Conservation (phyloP, 1,140 invertebrate species). For the Galleria mellonella region DNA sequence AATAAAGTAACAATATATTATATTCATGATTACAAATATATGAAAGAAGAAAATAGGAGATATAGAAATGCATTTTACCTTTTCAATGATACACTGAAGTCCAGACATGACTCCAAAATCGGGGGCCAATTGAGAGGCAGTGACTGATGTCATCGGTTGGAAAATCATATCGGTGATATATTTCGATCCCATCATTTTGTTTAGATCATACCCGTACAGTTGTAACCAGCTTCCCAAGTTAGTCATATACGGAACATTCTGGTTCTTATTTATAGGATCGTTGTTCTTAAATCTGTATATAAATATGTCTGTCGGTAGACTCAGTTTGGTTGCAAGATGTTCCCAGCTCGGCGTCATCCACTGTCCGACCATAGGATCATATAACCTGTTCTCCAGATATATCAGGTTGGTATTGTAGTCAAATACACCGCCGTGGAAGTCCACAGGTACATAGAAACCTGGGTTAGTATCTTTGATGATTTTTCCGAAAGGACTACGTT, state of each 20-base stretch:
- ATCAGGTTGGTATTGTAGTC: conserved; percentile 90
- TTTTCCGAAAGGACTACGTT: conserved; percentile 92
- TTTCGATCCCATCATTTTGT: conserved; percentile 88
- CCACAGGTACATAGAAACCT: conserved; percentile 91
- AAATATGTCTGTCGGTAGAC: conserved; percentile 90
- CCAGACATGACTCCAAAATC: conserved; percentile 93
- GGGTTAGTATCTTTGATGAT: conserved; percentile 93
- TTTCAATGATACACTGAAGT: conserved; percentile 89
- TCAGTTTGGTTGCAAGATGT: conserved; percentile 85
- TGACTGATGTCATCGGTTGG: conserved; percentile 83
- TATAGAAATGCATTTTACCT: conserved; percentile 58
- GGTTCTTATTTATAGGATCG: conserved; percentile 90
- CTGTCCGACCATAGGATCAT: conserved; percentile 94
- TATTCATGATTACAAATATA: neutral
- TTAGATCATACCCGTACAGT: conserved; percentile 90
- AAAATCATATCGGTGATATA: conserved; percentile 86
- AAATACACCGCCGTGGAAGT: conserved; percentile 93
- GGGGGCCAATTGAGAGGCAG: conserved; percentile 84
- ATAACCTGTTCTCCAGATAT: conserved; percentile 88
- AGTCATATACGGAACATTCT: conserved; percentile 87
- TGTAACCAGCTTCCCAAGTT: conserved; percentile 89
- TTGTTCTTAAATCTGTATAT: conserved; percentile 94
- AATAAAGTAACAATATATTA: conserved; percentile 20
- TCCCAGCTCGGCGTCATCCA: conserved; percentile 97
- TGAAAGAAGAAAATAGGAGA: no score